Percentiles rank a stretch among this genome's conserved stretches.
Evolutionary conservation across 2,113 vertebrate species (phyloP).

Genomic region (Corvus moneduloides): DNA sequence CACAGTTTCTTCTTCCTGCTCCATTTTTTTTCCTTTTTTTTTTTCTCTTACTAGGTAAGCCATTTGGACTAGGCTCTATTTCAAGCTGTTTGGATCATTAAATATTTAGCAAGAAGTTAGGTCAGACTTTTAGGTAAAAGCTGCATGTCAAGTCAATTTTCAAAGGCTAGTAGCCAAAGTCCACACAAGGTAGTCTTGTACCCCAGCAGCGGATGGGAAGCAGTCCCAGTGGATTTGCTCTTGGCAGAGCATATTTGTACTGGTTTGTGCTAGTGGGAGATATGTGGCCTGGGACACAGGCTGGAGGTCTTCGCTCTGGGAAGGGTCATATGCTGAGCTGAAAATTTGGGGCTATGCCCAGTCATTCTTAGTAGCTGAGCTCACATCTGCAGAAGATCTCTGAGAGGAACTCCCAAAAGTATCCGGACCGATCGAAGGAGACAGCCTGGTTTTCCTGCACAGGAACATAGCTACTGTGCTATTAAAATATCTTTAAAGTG

Average conservation of each 20-base stretch:
- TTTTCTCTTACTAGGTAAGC: background rate
- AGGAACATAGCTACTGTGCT: background rate
- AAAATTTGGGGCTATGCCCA: constrained; percentile 23
- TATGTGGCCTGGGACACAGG: constrained; percentile 24
- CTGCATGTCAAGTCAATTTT: background rate
- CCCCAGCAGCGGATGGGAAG: background rate
- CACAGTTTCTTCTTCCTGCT: background rate
- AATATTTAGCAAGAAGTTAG: background rate
- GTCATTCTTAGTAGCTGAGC: constrained; percentile 46
- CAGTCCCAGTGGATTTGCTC: background rate
- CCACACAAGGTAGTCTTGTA: constrained; percentile 1
- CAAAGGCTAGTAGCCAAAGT: constrained; percentile 9
- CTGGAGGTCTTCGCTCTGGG: constrained; percentile 33
- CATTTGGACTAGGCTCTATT: background rate
- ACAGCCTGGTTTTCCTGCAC: background rate
- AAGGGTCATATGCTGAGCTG: constrained; percentile 28
- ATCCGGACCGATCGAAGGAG: fast-evolving
- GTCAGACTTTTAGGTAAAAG: background rate
- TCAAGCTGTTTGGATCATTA: background rate
- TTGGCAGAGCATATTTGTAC: background rate
- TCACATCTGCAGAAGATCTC: constrained; percentile 43
- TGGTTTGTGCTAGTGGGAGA: background rate
- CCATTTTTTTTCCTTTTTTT: fast-evolving
- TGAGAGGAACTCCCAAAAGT: constrained; percentile 7
- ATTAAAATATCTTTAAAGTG: background rate